A percentile compares a stretch with the other conserved stretches of the same genome.
Evolutionary conservation across 1,140 invertebrate species (phyloP).

Genomic region (Formica selysi): DNA sequence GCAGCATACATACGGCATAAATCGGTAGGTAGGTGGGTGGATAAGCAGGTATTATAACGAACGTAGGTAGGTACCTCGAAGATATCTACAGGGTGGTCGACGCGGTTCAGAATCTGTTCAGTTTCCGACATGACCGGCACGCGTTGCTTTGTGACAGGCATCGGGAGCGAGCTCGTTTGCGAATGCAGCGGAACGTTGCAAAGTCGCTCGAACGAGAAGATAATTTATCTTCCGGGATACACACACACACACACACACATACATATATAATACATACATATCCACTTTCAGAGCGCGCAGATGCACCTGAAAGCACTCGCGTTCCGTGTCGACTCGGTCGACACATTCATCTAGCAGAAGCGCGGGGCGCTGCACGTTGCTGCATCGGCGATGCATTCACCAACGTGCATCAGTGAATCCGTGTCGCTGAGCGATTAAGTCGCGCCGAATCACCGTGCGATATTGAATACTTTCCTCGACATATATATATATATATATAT

Average conservation of each 20-base stretch:
- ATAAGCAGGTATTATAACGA: background rate
- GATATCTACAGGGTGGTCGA: slow-evolving; percentile 46
- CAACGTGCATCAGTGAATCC: slow-evolving; percentile 30
- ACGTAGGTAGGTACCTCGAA: slow-evolving; percentile 10
- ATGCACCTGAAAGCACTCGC: slow-evolving; percentile 38
- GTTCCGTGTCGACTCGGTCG: slow-evolving; percentile 21
- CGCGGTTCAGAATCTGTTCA: slow-evolving; percentile 10
- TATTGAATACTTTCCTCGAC: slow-evolving; percentile 45
- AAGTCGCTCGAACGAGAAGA: slow-evolving; percentile 60
- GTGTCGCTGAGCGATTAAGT: slow-evolving; percentile 53
- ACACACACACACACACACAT: too few species aligned
- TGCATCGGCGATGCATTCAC: slow-evolving; percentile 20
- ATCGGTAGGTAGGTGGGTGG: background rate
- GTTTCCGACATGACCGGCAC: slow-evolving; percentile 26
- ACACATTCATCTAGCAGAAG: slow-evolving; percentile 21
- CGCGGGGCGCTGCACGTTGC: slow-evolving; percentile 1
- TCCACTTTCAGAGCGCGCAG: slow-evolving; percentile 46
- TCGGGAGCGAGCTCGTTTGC: slow-evolving; percentile 68
- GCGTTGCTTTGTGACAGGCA: slow-evolving; percentile 70
- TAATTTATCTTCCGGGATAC: slow-evolving; percentile 56
- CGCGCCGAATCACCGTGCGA: slow-evolving; percentile 31
- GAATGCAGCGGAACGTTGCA: slow-evolving; percentile 37
- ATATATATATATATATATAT: background rate
- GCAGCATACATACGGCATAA: background rate
- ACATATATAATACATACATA: too few species aligned